Base-by-base conservation (phyloP, 1,140 invertebrate species). In the Scaptomyza graminum region DNA sequence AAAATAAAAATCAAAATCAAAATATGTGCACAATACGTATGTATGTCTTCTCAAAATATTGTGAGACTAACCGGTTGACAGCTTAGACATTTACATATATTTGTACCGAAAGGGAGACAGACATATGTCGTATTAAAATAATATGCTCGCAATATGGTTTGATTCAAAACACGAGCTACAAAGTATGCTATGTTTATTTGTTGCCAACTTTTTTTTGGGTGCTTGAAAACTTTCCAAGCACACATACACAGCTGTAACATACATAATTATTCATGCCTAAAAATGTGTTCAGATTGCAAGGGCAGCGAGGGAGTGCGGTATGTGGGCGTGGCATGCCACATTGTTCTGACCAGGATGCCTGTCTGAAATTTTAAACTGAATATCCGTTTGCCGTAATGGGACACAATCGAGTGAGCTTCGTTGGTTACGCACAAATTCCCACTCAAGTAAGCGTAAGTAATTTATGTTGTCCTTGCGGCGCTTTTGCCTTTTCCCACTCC, bases 391-490 rank as follows among this genome's bases (percentile, higher is more conserved):
- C 74, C 85, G 73, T 85, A 90, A 90, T 90, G 79, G 87, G 74
- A 90, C 75, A 90, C 78, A 90, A 90, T 90, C 85, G 81, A 90
- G 80, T 88, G 82, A 87, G 83, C 78, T 82, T 81, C 79, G 78
- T 90, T 81, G 79, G 88, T 84, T 90, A 90, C 88, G 88, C 88
- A 90, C 88, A 90, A 88, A 90, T 90, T 90, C 88, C 88, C 83
- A 82, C 88, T 89, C 88, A 90, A 90, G 88, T 90, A 89, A 90
- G 88, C 89, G 83, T 90, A 90, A 90, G 83, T 90, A 90, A 90
- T 90, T 90, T 90, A 90, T 90, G 87, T 90, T 80, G 78, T 90
- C 85, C 85, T 90, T 90, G 76, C 85, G 81, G 77, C 81, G 74
- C 82, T 85, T 82, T 76, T 74, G 34, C 76, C 76, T 31, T 8